Percentiles rank a stretch among this genome's conserved stretches.
These are phyloP conservation scores for Xestoiulus laeticollis DNA, from an alignment of 2,888 invertebrate species.

Conservation along the genomic window DNA sequence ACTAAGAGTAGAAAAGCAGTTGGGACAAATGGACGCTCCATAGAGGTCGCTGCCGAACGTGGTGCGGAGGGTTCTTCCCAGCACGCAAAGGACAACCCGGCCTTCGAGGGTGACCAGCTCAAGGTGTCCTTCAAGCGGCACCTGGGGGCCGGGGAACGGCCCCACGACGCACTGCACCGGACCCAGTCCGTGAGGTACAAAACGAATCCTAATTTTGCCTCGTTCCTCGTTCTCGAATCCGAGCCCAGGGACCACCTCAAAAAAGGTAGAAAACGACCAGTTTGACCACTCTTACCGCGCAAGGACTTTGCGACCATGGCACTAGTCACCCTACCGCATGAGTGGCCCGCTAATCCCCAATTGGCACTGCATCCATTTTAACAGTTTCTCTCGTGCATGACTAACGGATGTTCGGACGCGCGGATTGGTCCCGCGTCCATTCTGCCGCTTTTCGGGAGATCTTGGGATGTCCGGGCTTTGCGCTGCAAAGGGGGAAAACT, in stretches of 20 bases:
- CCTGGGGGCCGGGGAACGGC: background rate
- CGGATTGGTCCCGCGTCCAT: background rate
- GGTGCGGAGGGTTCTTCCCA: background rate
- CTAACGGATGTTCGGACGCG: background rate
- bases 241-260: slow-evolving; percentile 33
- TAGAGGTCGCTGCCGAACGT: background rate
- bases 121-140: slow-evolving; percentile 76
- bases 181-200: slow-evolving; percentile 51
- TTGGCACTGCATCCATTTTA: slow-evolving; percentile 12
- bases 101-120: slow-evolving; percentile 74
- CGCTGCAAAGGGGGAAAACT: background rate
- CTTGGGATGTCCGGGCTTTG: background rate
- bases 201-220: slow-evolving; percentile 50
- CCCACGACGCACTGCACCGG: slow-evolving; percentile 47
- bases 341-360: background rate
- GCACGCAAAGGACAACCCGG: slow-evolving; percentile 70
- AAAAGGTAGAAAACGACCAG: slow-evolving; percentile 48
- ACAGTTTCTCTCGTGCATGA: slow-evolving; percentile 20
- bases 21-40: slow-evolving; percentile 18
- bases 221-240: slow-evolving; percentile 48
- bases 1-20: background rate
- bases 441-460: background rate
- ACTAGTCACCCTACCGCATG: slow-evolving; percentile 19
- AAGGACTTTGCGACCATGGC: background rate
- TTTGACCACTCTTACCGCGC: slow-evolving; percentile 35